Evolutionary conservation across 2,113 vertebrate species (phyloP).

Genomic region (Eupsittula cactorum): DNA sequence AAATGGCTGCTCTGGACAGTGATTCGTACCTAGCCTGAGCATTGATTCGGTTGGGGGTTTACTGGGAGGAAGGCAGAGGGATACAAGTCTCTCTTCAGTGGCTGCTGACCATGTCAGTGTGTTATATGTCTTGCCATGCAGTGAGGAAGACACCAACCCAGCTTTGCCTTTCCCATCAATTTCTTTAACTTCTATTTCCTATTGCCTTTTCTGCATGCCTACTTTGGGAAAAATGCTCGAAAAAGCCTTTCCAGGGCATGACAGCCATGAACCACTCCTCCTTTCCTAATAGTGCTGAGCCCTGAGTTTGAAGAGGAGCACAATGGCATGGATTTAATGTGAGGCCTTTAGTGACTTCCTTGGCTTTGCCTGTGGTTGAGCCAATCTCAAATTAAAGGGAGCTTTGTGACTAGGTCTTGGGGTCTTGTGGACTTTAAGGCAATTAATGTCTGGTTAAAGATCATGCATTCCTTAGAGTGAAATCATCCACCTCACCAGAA

Average conservation of each 20-base stretch:
- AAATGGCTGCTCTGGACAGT: not conserved
- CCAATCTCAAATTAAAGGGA: not conserved
- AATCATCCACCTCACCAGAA: not conserved
- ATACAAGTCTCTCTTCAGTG: not conserved
- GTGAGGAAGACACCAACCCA: not conserved
- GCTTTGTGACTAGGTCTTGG: not conserved
- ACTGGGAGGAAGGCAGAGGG: not conserved
- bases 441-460: not conserved
- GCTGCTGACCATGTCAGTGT: fast-evolving
- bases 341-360: not conserved
- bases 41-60: fast-evolving
- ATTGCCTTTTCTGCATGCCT: not conserved
- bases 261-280: not conserved
- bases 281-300: not conserved
- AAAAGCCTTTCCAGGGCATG: not conserved
- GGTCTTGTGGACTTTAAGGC: not conserved
- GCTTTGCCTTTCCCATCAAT: not conserved
- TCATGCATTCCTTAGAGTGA: not conserved
- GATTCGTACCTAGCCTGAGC: fast-evolving
- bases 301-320: not conserved
- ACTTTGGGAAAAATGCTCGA: not conserved
- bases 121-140: fast-evolving
- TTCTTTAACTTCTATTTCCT: not conserved
- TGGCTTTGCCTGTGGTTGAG: not conserved
- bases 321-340: not conserved